A percentile compares a stretch with the other conserved stretches of the same genome.
phyloP scores from a whole-genome alignment of 30 jellyfish, hydroid and myxozoan genomes.

The Aurelia sp. region DNA sequence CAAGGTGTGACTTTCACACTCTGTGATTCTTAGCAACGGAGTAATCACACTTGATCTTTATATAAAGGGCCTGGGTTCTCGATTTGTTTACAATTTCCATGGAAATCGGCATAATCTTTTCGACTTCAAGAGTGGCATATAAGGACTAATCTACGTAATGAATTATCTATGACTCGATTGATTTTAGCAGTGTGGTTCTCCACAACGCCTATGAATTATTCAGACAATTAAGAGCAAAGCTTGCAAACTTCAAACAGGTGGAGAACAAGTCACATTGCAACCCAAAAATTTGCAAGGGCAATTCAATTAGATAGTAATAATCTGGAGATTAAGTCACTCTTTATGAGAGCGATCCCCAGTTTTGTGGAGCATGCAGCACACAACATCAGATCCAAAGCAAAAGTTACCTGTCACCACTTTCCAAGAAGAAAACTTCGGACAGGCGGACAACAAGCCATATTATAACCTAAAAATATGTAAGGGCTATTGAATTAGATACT shows the following conservation, averaged over 20 bases:
- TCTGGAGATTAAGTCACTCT: no score
- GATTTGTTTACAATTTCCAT: constrained; percentile 47
- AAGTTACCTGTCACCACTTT: no score
- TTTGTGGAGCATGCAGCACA: no score
- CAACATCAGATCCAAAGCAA: no score
- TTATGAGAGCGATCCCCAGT: no score
- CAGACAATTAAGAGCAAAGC: background rate
- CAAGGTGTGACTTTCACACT: background rate
- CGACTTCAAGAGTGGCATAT: constrained; percentile 15
- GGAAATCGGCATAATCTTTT: constrained; percentile 13
- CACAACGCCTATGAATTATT: constrained; percentile 46
- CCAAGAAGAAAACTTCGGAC: no score
- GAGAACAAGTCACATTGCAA: background rate
- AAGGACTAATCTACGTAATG: constrained; percentile 19
- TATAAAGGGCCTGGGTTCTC: background rate
- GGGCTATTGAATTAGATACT: no score
- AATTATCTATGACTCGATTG: constrained; percentile 38
- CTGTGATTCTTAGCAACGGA: background rate
- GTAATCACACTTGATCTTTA: background rate
- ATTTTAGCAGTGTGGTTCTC: constrained; percentile 59
- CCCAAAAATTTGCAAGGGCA: no score
- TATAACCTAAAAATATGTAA: no score
- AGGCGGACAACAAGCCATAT: no score
- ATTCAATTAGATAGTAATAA: no score
- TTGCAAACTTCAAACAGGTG: constrained; percentile 21